Conservation (phyloP, 2,888 invertebrate species). For the Metacarcinus magister region DNA sequence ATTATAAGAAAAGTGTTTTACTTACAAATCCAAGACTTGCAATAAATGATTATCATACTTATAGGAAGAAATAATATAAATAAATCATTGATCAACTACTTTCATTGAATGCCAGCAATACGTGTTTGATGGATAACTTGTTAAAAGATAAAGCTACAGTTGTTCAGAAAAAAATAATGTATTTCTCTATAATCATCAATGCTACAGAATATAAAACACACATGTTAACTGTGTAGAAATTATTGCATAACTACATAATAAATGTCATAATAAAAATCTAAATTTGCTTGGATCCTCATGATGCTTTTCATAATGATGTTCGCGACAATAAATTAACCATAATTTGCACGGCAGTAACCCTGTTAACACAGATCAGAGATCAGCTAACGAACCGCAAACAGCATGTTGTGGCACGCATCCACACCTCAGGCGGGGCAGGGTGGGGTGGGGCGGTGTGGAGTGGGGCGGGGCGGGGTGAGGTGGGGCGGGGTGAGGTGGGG, state of each 20-base stretch:
- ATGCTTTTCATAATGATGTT: neutral
- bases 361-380: neutral
- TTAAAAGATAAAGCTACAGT: neutral
- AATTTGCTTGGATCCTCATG: neutral
- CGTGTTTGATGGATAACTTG: neutral
- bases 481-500: too few relatives aligned
- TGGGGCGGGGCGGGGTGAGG: neutral
- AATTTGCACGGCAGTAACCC: neutral
- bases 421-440: neutral
- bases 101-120: neutral
- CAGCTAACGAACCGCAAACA: constrained; percentile 39
- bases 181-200: neutral
- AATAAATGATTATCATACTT: neutral
- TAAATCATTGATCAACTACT: neutral
- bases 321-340: neutral
- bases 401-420: neutral
- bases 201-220: neutral
- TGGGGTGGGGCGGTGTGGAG: neutral
- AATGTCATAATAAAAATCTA: neutral
- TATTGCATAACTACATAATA: neutral
- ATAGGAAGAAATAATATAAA: neutral
- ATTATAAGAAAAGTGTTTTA: neutral
- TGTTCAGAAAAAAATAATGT: too few relatives aligned
- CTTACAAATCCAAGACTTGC: neutral
- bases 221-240: neutral